These are phyloP conservation scores for Rattus norvegicus DNA, from an alignment of 2,113 vertebrate genomes.

Conservation along the genomic window GRCr8 NC_086019.1:4919001-4919500, in stretches of 20 bases:
- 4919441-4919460: too few relatives aligned
- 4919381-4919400: not conserved
- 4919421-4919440: not conserved
- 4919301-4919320: not conserved
- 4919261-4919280: rapidly evolving
- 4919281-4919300: not conserved
- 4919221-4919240: not conserved
- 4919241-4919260: not conserved
- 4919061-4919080: constrained; percentile 58
- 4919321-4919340: not conserved
- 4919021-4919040: not conserved
- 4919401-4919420: not conserved
- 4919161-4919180: constrained; percentile 10
- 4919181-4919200: not conserved
- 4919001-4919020: not conserved
- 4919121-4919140: constrained; percentile 37
- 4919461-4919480: not conserved
- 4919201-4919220: not conserved
- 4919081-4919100: not conserved
- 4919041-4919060: not conserved
- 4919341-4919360: not conserved
- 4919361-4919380: not conserved
- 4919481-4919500: too few relatives aligned
- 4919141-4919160: not conserved
- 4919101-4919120: not conserved